Evolutionary conservation across 1,140 invertebrate genomes (phyloP).

Genomic region (Belonocnema kinseyi): DNA sequence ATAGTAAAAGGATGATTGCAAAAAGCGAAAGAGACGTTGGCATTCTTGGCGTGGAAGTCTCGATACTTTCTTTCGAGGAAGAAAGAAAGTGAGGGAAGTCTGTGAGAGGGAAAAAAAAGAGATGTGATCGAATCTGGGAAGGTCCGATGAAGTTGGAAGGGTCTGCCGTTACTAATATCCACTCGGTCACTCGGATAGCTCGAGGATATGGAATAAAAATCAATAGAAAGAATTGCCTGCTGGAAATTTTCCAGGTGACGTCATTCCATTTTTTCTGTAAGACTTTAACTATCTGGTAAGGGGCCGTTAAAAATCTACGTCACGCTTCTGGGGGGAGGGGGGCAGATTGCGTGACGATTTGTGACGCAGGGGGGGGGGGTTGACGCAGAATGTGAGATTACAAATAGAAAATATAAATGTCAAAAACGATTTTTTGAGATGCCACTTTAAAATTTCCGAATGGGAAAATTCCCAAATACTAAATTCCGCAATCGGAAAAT

Average conservation of each 20-base stretch:
- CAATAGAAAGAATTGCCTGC: slow-evolving; percentile 62
- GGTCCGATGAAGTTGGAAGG: slow-evolving; percentile 35
- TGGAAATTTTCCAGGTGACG: slow-evolving; percentile 63
- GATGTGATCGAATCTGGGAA: slow-evolving; percentile 37
- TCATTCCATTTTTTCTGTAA: slow-evolving; percentile 39
- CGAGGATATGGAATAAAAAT: slow-evolving; percentile 66
- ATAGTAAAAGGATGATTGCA: slow-evolving; percentile 16
- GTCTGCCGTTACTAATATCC: slow-evolving; percentile 40
- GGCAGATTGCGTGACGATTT: too few relatives aligned
- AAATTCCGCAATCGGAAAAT: too few relatives aligned
- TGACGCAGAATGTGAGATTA: too few relatives aligned
- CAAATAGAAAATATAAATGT: too few relatives aligned
- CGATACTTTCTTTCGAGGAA: slow-evolving; percentile 32
- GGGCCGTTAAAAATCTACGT: too few relatives aligned
- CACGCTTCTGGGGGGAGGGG: too few relatives aligned
- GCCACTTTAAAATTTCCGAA: too few relatives aligned
- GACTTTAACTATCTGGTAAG: slow-evolving; percentile 9
- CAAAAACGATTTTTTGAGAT: too few relatives aligned
- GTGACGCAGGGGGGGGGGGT: too few relatives aligned
- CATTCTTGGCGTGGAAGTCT: neutral
- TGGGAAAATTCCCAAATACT: too few relatives aligned
- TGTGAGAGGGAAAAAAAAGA: slow-evolving; percentile 24
- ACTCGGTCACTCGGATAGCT: slow-evolving; percentile 48
- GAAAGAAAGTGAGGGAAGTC: neutral
- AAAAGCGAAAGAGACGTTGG: neutral